A percentile compares a stretch with the other conserved stretches of the same genome.
Conservation (phyloP, 2,888 invertebrate species). For the Pyrrhia umbra region DNA sequence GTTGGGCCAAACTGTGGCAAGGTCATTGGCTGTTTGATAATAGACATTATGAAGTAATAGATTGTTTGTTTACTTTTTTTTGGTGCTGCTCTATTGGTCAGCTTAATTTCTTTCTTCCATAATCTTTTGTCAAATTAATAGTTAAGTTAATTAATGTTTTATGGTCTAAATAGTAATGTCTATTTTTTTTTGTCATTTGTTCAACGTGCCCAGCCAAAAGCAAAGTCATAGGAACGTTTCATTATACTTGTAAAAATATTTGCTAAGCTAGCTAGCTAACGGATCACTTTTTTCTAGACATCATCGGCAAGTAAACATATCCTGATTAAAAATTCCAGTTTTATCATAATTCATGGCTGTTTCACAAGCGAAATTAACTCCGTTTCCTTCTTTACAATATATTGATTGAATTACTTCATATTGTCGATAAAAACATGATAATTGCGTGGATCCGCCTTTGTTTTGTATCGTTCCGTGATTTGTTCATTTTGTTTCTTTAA, state of each 20-base stretch:
- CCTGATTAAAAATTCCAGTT: constrained; percentile 16
- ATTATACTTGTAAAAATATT: not conserved
- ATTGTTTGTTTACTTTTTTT: constrained; percentile 87
- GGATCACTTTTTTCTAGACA: constrained; percentile 9
- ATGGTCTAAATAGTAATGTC: no score
- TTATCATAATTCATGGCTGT: constrained; percentile 36
- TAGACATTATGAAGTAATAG: constrained; percentile 82
- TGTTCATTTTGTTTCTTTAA: constrained; percentile 38
- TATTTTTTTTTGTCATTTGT: no score
- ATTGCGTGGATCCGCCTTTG: constrained; percentile 59
- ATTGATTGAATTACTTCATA: constrained; percentile 60
- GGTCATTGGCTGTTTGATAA: constrained; percentile 86
- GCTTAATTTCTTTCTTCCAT: not conserved
- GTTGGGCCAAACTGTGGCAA: constrained; percentile 86
- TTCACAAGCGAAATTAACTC: constrained; percentile 52
- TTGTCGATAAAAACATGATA: constrained; percentile 61
- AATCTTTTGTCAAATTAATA: not conserved
- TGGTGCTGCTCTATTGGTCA: constrained; percentile 38
- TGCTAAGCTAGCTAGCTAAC: not conserved
- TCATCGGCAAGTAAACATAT: constrained; percentile 9
- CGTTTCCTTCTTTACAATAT: constrained; percentile 62
- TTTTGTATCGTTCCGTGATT: constrained; percentile 54
- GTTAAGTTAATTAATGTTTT: not conserved
- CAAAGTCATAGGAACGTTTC: not conserved
- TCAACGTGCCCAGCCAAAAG: no score